A percentile compares a stretch with the other conserved stretches of the same genome.
phyloP scores from a whole-genome alignment of 2,113 vertebrate genomes.

The Porphyrio hochstetteri region DNA sequence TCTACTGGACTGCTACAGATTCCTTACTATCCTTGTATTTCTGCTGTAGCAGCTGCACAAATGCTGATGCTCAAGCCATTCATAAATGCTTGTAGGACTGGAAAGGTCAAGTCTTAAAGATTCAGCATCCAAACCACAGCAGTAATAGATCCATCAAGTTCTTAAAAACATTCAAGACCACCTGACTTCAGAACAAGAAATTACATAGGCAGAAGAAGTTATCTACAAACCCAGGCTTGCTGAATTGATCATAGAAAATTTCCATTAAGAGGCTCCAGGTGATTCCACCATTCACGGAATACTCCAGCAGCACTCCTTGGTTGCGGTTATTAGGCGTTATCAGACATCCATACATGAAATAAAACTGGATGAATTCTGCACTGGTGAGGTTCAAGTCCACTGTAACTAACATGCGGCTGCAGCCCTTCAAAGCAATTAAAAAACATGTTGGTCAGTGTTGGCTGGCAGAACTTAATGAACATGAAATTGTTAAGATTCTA shows the following conservation, averaged over 20 bases:
- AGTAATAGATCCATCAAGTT: neutral
- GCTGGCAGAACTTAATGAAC: neutral
- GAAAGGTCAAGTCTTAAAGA: neutral
- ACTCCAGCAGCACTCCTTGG: slow-evolving; percentile 96
- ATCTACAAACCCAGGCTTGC: slow-evolving; percentile 91
- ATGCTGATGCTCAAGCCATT: neutral
- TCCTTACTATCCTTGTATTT: neutral
- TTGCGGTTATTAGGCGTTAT: slow-evolving; percentile 92
- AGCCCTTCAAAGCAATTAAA: slow-evolving; percentile 79
- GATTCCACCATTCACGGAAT: slow-evolving; percentile 94
- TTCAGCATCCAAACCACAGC: neutral
- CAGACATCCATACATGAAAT: slow-evolving; percentile 99
- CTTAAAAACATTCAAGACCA: neutral
- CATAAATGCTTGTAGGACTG: neutral
- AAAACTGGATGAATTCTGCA: slow-evolving; percentile 98
- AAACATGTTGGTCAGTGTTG: neutral
- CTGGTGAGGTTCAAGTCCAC: slow-evolving; percentile 95
- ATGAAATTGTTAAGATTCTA: neutral
- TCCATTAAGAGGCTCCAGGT: slow-evolving; percentile 94
- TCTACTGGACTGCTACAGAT: neutral
- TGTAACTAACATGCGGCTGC: slow-evolving; percentile 91
- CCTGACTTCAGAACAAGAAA: neutral
- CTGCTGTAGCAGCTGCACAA: neutral
- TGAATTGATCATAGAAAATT: slow-evolving; percentile 97
- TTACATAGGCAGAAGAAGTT: neutral